Evolutionary conservation across 1,140 invertebrate species (phyloP).

Genomic region (Mactra quadrangularis): DNA sequence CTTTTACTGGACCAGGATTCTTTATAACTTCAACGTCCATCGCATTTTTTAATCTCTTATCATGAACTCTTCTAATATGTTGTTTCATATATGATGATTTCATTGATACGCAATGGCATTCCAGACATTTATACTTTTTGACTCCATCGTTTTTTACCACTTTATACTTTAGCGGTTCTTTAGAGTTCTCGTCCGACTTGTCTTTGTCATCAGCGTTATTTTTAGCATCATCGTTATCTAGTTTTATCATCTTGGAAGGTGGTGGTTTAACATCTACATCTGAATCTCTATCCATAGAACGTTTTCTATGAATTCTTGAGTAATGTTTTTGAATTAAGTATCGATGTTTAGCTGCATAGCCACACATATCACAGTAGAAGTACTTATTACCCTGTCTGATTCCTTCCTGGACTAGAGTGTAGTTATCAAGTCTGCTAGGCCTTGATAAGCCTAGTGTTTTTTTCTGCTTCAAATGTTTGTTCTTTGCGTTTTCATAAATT

Average conservation of each 20-base stretch:
- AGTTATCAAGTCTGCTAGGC: background rate
- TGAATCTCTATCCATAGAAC: slow-evolving; percentile 22
- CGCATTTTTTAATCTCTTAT: too few species aligned
- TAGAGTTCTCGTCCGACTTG: background rate
- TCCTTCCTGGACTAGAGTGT: slow-evolving; percentile 11
- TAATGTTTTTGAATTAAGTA: slow-evolving; percentile 11
- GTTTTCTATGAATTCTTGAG: slow-evolving; percentile 13
- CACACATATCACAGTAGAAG: slow-evolving; percentile 40
- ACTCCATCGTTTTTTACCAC: background rate
- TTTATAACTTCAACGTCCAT: too few species aligned
- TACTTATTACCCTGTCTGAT: background rate
- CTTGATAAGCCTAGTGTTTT: background rate
- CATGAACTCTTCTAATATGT: slow-evolving; percentile 8
- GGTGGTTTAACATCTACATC: background rate
- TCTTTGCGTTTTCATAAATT: slow-evolving; percentile 1
- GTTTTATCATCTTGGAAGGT: slow-evolving; percentile 5
- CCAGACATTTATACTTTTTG: slow-evolving; percentile 1
- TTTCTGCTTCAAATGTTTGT: background rate
- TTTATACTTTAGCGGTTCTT: slow-evolving; percentile 25
- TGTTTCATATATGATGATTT: slow-evolving; percentile 4
- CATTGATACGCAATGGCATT: slow-evolving; percentile 27
- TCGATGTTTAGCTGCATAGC: background rate
- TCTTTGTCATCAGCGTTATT: background rate
- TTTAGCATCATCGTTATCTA: background rate
- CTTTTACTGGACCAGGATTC: background rate